Evolutionary conservation across 2,888 invertebrate species (phyloP), one percentile per base, ranked within the genome.

Genomic region (Perithous albicinctus): DNA sequence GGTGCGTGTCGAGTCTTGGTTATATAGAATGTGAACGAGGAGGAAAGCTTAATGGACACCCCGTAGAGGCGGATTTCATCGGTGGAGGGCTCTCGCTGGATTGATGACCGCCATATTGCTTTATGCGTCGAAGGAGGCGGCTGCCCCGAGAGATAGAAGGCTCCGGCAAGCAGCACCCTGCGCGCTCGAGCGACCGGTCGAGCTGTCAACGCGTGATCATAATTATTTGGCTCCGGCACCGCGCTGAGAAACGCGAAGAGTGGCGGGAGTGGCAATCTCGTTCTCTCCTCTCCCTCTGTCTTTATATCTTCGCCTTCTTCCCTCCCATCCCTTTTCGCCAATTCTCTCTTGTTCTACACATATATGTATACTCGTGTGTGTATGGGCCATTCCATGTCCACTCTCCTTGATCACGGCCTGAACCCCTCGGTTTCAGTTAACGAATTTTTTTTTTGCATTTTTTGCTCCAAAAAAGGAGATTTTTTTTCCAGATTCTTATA

Each of bases 31-130:
- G 64, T 38, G 63, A 41, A 75, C 64, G 61, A 66, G 29, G 70
- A 73, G 67, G 51, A 79, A 69, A 82, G 81, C 75, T 85, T 84
- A 84, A 85, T 85, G 87, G 88, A 89, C 89, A 89, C 88, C 89
- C 89, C 87, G 88, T 87, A 84, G 89, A 84, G 88, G 81, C 77
- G 82, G 73, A 80, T 83, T 82, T 83, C 82, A 81, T 83, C 81
- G 83, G 78, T 72, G 74, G 59, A 77, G 81, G 81, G 76, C 54
- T 61, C 61, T 48, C 10, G 56, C 76, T 86, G 88, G 89, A 90
- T 85, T 88, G 90, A 89, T 88, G 89, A 87, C 86, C 85, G 89
- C 87, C 88, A 89, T 90, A 88, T 90, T 90, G 89, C 89, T 91
- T 89, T 87, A 87, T 88, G 88, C 88, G 87, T 87, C 87, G 86